Evolutionary conservation across 2,113 vertebrate genomes (phyloP).

Genomic region (Sterna hirundo): DNA sequence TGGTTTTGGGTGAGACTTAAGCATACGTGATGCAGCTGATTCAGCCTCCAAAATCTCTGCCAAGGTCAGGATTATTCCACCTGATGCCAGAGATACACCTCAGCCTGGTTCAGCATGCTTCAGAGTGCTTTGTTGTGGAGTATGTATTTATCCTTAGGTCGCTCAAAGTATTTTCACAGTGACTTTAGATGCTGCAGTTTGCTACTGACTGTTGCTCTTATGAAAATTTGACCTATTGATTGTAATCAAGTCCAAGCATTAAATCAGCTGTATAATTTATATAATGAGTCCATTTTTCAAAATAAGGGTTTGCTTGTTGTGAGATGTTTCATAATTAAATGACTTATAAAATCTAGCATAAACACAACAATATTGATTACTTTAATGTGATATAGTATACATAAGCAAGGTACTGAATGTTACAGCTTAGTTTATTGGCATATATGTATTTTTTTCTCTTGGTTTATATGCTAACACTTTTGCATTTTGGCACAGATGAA

Average conservation of each 20-base stretch:
- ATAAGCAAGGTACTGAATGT: background rate
- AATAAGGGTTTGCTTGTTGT: background rate
- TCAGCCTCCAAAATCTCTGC: background rate
- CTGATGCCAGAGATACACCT: background rate
- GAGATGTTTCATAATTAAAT: background rate
- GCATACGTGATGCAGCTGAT: background rate
- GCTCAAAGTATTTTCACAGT: background rate
- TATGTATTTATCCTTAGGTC: background rate
- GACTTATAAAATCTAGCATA: background rate
- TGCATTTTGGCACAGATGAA: background rate
- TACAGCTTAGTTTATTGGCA: background rate
- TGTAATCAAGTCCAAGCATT: background rate
- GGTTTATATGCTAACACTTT: background rate
- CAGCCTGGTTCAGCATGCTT: background rate
- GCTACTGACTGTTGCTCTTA: background rate
- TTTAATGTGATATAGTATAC: background rate
- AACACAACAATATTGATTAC: background rate
- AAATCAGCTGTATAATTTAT: background rate
- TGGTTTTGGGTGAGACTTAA: background rate
- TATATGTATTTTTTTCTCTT: background rate
- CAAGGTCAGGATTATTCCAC: background rate
- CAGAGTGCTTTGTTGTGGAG: background rate
- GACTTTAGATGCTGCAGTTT: background rate
- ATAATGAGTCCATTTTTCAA: background rate
- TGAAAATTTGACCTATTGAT: background rate